A percentile compares a stretch with the other conserved stretches of the same genome.
These are phyloP conservation scores for Propithecus coquereli DNA, from an alignment of 2,113 vertebrate genomes.

Conservation along the genomic window DNA sequence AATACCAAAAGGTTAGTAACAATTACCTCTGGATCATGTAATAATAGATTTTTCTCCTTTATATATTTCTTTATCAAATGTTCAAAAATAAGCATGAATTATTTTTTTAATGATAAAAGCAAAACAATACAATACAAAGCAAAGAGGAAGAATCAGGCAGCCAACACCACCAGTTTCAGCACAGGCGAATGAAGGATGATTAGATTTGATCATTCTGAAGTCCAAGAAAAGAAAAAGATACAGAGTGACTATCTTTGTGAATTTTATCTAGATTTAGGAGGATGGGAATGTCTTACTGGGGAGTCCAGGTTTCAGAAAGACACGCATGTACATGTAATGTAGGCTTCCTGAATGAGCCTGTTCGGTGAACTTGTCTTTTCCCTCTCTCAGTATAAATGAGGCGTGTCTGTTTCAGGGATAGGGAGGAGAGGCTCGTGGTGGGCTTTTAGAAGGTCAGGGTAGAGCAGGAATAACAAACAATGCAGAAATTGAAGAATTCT, in stretches of 20 bases:
- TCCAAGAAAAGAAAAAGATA: conserved; percentile 19
- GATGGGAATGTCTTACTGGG: neutral
- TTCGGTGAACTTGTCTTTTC: neutral
- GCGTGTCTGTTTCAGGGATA: neutral
- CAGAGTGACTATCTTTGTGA: neutral
- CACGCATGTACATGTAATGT: neutral
- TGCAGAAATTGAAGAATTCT: neutral
- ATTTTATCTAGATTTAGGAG: conserved; percentile 13
- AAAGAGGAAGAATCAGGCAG: neutral
- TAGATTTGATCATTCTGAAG: conserved; percentile 16
- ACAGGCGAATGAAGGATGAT: neutral
- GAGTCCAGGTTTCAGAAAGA: neutral
- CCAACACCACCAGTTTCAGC: neutral
- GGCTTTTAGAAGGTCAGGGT: neutral
- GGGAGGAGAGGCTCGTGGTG: neutral
- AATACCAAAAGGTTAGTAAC: conserved; percentile 14
- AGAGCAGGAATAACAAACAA: conserved; percentile 19
- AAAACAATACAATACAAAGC: conserved; percentile 1
- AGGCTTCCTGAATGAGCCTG: neutral
- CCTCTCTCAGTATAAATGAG: neutral
- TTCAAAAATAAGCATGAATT: neutral
- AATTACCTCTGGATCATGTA: neutral
- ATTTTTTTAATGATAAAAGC: conserved; percentile 3
- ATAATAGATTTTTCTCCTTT: neutral
- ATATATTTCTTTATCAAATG: conserved; percentile 15